Conservation (phyloP, 2,113 vertebrate species). For the Vidua macroura region DNA sequence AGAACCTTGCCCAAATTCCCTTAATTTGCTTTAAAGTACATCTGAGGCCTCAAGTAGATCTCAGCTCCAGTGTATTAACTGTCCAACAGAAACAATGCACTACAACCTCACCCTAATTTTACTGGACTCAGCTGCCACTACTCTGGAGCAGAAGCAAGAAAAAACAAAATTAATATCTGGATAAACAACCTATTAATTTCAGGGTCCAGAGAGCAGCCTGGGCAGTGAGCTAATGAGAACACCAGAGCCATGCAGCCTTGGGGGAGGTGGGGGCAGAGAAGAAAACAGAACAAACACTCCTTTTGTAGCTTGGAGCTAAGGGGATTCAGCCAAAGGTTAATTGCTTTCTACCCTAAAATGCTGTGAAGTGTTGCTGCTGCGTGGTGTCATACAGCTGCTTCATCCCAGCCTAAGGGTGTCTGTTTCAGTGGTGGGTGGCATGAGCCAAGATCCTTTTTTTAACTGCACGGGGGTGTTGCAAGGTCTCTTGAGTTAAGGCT, state of each 20-base stretch:
- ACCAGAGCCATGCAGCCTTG: conserved; percentile 41
- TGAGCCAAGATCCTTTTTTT: conserved; percentile 32
- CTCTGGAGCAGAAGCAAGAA: background rate
- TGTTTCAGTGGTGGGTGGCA: conserved; percentile 63
- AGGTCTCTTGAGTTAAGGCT: conserved; percentile 5
- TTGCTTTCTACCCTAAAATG: conserved; percentile 62
- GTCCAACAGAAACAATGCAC: background rate
- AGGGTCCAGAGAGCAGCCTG: conserved; percentile 11
- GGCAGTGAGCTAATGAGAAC: conserved; percentile 56
- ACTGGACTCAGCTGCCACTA: background rate
- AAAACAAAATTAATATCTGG: background rate
- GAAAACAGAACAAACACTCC: conserved; percentile 58
- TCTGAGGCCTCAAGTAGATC: background rate
- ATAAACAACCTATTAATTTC: conserved; percentile 20
- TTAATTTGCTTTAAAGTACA: background rate
- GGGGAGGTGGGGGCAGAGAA: conserved; percentile 6
- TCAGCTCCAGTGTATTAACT: background rate
- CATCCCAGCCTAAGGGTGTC: conserved; percentile 35
- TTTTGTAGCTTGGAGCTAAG: conserved; percentile 50
- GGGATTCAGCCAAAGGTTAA: conserved; percentile 73
- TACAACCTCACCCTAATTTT: background rate
- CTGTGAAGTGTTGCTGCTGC: conserved; percentile 55
- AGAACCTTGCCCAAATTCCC: background rate
- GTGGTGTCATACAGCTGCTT: conserved; percentile 66
- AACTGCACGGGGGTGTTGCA: background rate